These are phyloP conservation scores for Microcebus jonahi DNA, from an alignment of 2,113 vertebrate genomes.

Conservation along the genomic window DNA sequence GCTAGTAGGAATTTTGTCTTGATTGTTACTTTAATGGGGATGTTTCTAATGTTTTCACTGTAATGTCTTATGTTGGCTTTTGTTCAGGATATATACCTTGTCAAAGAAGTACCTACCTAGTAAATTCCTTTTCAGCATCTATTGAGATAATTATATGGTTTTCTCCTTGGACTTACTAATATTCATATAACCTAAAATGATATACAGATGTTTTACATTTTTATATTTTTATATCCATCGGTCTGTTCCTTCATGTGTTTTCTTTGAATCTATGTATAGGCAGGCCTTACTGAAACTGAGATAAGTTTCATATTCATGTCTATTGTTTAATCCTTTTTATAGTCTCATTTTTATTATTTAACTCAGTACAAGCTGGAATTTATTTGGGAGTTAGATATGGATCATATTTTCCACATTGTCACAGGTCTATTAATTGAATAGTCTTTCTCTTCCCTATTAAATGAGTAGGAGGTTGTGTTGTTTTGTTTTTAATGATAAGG, in stretches of 20 bases:
- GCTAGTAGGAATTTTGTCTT: neutral
- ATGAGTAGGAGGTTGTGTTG: neutral
- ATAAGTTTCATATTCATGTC: neutral
- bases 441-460: neutral
- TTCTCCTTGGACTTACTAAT: neutral
- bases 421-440: neutral
- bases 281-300: neutral
- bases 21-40: neutral
- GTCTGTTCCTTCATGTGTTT: neutral
- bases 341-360: neutral
- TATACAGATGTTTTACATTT: neutral
- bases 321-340: neutral
- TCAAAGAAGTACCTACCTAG: neutral
- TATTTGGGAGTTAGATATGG: neutral
- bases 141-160: neutral
- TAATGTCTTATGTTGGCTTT: neutral
- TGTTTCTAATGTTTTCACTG: neutral
- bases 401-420: neutral
- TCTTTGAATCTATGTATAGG: neutral
- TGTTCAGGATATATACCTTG: neutral
- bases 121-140: neutral
- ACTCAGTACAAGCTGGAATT: neutral
- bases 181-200: neutral
- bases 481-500: neutral
- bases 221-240: neutral